Evolutionary conservation across 1,140 invertebrate genomes (phyloP).

Genomic region (Pseudomyrmex gracilis): DNA sequence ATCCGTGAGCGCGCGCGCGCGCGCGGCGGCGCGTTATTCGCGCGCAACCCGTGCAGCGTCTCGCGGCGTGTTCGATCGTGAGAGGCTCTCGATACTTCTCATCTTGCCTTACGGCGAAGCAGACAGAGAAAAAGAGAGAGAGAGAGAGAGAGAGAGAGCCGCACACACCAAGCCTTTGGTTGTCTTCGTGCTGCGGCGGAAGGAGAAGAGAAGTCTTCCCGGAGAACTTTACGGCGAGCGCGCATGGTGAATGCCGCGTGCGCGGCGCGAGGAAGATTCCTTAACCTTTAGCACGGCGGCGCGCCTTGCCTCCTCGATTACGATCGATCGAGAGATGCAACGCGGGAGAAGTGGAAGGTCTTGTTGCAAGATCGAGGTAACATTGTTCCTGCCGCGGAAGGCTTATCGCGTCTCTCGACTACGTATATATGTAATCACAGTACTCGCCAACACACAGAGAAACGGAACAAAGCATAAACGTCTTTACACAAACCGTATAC

Average conservation of each 20-base stretch:
- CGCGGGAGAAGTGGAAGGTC: slow-evolving; percentile 40
- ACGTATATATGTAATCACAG: no score
- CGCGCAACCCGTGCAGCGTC: slow-evolving; percentile 66
- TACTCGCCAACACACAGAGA: no score
- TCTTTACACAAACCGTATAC: no score
- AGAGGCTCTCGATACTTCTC: slow-evolving; percentile 37
- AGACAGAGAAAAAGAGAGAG: background rate
- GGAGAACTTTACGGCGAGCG: slow-evolving; percentile 66
- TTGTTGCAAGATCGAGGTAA: slow-evolving; percentile 52
- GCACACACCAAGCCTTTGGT: slow-evolving; percentile 10
- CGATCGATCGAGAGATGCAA: slow-evolving; percentile 68
- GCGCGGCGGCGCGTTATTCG: slow-evolving; percentile 56
- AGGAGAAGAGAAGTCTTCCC: slow-evolving; percentile 20
- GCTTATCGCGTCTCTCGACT: slow-evolving; percentile 8
- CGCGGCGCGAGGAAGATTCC: slow-evolving; percentile 63
- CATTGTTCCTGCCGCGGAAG: slow-evolving; percentile 20
- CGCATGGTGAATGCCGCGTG: slow-evolving; percentile 64
- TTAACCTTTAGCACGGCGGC: slow-evolving; percentile 70
- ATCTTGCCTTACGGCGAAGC: slow-evolving; percentile 42
- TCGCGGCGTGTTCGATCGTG: slow-evolving; percentile 65
- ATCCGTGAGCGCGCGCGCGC: slow-evolving; percentile 63
- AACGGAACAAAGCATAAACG: no score
- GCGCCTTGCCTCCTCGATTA: slow-evolving; percentile 66
- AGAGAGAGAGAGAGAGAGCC: no score
- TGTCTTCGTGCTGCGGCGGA: slow-evolving; percentile 37